These are phyloP conservation scores for Ophonus ardosiacus DNA, from an alignment of 2,888 invertebrate species.

Conservation along the genomic window DNA sequence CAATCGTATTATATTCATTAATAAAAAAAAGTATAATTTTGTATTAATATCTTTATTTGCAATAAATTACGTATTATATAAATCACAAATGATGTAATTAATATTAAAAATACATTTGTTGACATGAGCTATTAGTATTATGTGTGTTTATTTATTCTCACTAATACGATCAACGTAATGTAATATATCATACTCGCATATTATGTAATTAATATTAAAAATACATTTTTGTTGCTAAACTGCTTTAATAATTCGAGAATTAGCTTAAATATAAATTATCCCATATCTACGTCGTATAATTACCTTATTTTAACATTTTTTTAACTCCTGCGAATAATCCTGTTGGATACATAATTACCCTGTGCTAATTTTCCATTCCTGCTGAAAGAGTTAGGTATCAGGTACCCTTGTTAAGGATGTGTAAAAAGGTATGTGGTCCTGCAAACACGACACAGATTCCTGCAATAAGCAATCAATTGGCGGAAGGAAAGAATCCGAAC, in stretches of 20 bases:
- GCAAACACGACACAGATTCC: constrained; percentile 58
- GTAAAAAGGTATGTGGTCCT: neutral
- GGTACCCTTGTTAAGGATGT: neutral
- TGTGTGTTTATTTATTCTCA: neutral
- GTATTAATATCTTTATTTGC: neutral
- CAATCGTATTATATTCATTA: neutral
- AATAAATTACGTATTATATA: neutral
- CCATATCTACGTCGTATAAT: neutral
- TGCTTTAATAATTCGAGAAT: neutral
- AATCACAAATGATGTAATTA: neutral
- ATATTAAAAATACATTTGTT: neutral
- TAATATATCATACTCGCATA: neutral
- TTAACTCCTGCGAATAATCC: neutral
- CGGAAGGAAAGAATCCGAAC: constrained; percentile 59
- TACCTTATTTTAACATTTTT: neutral
- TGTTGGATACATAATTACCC: neutral
- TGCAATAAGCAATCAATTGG: constrained; percentile 59
- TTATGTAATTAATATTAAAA: neutral
- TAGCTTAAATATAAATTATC: neutral
- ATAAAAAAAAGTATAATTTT: neutral
- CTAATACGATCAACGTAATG: neutral
- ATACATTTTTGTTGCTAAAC: neutral
- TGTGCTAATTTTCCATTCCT: neutral
- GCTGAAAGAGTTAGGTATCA: neutral
- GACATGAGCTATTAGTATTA: neutral